A percentile compares a stretch with the other conserved stretches of the same genome.
Conservation (phyloP, 1,140 invertebrate species). For the Brachionus asplanchnoidis region DNA sequence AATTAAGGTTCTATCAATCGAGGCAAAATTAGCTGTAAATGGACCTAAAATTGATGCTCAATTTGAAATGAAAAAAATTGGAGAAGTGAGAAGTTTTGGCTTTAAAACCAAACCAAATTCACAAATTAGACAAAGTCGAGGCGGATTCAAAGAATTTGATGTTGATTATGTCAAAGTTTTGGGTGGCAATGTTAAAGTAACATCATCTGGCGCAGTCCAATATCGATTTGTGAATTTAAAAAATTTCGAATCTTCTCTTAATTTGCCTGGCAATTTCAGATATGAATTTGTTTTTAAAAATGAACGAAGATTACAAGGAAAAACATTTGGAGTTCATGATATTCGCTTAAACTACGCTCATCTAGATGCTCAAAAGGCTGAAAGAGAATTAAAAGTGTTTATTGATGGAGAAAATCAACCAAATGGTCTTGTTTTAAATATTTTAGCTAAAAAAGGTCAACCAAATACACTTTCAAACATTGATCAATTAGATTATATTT, state of each 20-base stretch:
- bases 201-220: neutral
- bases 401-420: neutral
- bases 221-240: neutral
- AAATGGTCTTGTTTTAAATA: neutral
- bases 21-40: neutral
- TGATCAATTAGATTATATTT: neutral
- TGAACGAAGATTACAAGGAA: neutral
- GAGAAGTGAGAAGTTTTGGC: neutral
- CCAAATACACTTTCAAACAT: neutral
- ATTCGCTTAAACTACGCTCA: neutral
- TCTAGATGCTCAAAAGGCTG: neutral
- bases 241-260: constrained; percentile 7
- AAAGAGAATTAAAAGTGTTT: constrained; percentile 1
- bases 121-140: neutral
- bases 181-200: neutral
- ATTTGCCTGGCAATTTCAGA: constrained; percentile 8
- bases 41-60: neutral
- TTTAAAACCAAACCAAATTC: neutral
- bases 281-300: neutral
- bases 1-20: neutral
- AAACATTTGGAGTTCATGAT: constrained; percentile 7
- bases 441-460: neutral
- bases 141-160: constrained; percentile 27
- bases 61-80: constrained; percentile 34
- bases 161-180: constrained; percentile 9